A percentile compares a stretch with the other conserved stretches of the same genome.
phyloP scores from a whole-genome alignment of 1,140 invertebrate species.

The Pseudomyrmex sp. region DNA sequence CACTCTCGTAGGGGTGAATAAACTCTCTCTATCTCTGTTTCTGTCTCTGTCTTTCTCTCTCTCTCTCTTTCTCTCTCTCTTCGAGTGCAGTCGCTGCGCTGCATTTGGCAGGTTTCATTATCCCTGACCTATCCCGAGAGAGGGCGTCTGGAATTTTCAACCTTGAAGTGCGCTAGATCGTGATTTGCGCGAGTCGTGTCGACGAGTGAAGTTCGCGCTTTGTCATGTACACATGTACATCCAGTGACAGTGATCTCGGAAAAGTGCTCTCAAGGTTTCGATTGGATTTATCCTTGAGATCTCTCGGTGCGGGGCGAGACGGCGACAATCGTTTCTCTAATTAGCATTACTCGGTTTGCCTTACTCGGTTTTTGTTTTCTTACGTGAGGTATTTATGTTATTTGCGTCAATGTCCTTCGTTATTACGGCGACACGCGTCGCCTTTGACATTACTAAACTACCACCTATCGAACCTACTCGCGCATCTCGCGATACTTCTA shows the following conservation, averaged over 20 bases:
- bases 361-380: not conserved
- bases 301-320: not conserved
- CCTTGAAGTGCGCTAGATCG: conserved; percentile 45
- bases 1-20: conserved; percentile 40
- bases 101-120: conserved; percentile 59
- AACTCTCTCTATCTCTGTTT: not conserved
- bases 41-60: no score
- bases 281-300: not conserved
- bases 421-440: no score
- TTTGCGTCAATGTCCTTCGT: no score
- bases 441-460: not conserved
- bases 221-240: not conserved
- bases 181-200: conserved; percentile 36
- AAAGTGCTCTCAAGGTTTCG: conserved; percentile 37
- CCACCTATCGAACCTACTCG: not conserved
- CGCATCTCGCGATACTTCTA: not conserved
- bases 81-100: conserved; percentile 14
- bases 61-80: no score
- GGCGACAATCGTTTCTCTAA: conserved; percentile 3
- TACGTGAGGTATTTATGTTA: no score
- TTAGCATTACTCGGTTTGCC: not conserved
- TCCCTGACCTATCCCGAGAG: conserved; percentile 50
- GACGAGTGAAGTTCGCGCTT: conserved; percentile 28
- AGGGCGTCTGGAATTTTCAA: conserved; percentile 51
- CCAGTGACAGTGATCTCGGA: conserved; percentile 54